These are phyloP conservation scores for Alces alces DNA, from an alignment of 2,113 vertebrate genomes.

Conservation along the genomic window DNA sequence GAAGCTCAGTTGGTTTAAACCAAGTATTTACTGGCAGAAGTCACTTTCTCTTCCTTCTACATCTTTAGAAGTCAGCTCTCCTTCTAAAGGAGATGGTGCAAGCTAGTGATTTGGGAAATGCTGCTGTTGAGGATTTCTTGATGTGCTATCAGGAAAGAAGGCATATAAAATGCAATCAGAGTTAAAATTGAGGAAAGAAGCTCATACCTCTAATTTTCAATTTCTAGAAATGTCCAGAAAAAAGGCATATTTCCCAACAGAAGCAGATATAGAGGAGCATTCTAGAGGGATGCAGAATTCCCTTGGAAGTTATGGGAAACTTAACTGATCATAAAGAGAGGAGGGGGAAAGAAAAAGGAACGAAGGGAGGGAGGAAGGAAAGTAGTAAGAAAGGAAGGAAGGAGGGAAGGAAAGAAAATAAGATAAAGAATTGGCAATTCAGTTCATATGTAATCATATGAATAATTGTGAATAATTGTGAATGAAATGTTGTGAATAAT, in stretches of 20 bases:
- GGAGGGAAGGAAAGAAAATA: background rate
- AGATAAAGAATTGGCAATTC: background rate
- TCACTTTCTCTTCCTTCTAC: background rate
- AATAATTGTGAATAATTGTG: no score
- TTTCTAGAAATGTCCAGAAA: background rate
- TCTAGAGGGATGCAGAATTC: background rate
- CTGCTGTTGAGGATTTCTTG: background rate
- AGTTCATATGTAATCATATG: background rate
- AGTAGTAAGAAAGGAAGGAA: background rate
- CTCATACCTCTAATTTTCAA: background rate
- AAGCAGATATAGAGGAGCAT: background rate
- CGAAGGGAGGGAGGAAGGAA: rapidly evolving
- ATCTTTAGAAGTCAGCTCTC: background rate
- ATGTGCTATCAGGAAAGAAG: background rate
- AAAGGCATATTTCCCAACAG: background rate
- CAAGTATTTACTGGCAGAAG: background rate
- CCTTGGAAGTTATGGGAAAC: background rate
- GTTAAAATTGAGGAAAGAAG: background rate
- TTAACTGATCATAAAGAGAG: background rate
- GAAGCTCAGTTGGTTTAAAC: background rate
- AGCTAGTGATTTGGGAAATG: background rate
- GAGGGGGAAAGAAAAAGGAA: background rate
- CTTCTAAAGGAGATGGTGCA: background rate
- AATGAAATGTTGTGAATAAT: background rate
- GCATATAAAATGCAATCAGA: background rate